Conservation (phyloP, 92 coral and sea anemone species). For the Epizoanthus rinbou region DNA sequence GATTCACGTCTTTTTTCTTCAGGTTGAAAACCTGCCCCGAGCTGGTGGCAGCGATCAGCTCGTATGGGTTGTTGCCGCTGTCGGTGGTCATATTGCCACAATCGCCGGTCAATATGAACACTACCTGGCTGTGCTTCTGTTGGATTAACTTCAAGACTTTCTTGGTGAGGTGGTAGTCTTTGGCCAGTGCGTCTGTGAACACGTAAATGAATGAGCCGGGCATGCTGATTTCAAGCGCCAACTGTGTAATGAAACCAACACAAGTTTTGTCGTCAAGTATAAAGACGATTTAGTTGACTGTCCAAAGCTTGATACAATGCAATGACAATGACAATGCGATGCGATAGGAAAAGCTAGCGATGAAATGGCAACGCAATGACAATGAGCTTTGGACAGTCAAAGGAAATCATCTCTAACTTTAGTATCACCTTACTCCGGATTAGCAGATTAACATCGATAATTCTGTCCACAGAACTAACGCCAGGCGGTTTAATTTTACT, state of each 20-base stretch:
- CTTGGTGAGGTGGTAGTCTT: slow-evolving; percentile 75
- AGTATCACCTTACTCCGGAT: too few species aligned
- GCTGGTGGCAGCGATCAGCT: slow-evolving; percentile 80
- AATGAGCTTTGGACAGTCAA: too few species aligned
- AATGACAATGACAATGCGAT: too few species aligned
- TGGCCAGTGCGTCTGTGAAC: slow-evolving; percentile 98
- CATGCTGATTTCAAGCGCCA: slow-evolving; percentile 87
- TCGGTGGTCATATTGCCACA: slow-evolving; percentile 76
- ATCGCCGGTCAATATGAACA: slow-evolving; percentile 91
- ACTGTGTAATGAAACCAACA: neutral
- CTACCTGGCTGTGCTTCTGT: slow-evolving; percentile 83
- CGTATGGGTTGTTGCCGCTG: slow-evolving; percentile 62
- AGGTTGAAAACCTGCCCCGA: slow-evolving; percentile 94
- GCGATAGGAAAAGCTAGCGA: too few species aligned
- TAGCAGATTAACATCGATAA: too few species aligned
- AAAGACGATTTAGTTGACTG: too few species aligned
- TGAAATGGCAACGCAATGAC: too few species aligned
- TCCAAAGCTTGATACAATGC: too few species aligned
- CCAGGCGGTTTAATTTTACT: too few species aligned
- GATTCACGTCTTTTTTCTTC: slow-evolving; percentile 91
- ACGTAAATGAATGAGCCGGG: slow-evolving; percentile 96
- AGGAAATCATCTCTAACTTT: too few species aligned
- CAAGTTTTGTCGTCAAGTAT: neutral
- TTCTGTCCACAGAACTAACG: too few species aligned
- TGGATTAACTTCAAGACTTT: slow-evolving; percentile 80